A percentile compares a stretch with the other conserved stretches of the same genome.
Evolutionary conservation across 1,140 invertebrate genomes (phyloP).

Genomic region (Schlechtendalia chinensis): DNA sequence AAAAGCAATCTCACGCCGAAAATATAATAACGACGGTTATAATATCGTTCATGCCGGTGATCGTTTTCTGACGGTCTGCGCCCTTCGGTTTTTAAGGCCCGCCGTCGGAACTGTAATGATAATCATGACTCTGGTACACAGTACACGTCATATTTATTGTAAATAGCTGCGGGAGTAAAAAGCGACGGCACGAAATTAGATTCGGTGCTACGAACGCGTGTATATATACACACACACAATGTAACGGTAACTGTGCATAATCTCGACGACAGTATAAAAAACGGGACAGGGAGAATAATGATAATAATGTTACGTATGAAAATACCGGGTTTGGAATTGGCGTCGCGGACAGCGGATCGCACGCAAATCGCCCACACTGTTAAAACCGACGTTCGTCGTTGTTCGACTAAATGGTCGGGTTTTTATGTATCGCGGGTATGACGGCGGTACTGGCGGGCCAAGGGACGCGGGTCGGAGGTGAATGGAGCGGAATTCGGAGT

Average conservation of each 20-base stretch:
- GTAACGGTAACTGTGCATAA: not conserved
- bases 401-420: not conserved
- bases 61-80: not conserved
- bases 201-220: not conserved
- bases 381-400: not conserved
- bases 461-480: too few species aligned
- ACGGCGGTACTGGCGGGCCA: not conserved
- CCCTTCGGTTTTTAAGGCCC: slow-evolving; percentile 11
- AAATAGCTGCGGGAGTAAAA: not conserved
- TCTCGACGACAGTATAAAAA: not conserved
- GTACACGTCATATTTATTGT: too few species aligned
- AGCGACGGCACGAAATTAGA: not conserved
- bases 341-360: not conserved
- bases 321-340: not conserved
- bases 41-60: not conserved
- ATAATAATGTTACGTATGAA: not conserved
- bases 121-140: not conserved
- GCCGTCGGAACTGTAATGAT: not conserved
- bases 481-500: too few species aligned
- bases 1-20: not conserved
- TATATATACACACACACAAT: not conserved
- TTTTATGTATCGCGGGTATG: not conserved
- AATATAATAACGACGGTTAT: too few species aligned
- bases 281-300: not conserved
- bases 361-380: not conserved